A percentile compares a stretch with the other conserved stretches of the same genome.
Evolutionary conservation across 2,888 invertebrate genomes (phyloP).

Genomic region (Siphlonurus alternatus): DNA sequence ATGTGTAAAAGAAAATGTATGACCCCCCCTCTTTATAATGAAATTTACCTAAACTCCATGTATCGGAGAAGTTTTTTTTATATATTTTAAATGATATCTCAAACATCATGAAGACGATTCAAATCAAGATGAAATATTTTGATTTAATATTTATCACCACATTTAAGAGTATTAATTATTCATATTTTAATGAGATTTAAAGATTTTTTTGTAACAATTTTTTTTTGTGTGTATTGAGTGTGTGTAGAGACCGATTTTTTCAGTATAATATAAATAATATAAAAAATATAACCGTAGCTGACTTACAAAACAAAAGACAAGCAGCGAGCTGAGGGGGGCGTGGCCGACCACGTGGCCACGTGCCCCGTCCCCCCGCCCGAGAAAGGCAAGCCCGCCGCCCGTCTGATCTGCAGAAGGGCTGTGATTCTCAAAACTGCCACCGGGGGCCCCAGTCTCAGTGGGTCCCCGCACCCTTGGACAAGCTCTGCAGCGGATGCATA

Average conservation of each 20-base stretch:
- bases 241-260: constrained; percentile 7
- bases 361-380: too few relatives aligned
- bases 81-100: not conserved
- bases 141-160: constrained; percentile 13
- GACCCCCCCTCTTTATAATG: not conserved
- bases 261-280: constrained; percentile 13
- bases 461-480: not conserved
- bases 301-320: constrained; percentile 8
- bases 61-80: too few relatives aligned
- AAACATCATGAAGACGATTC: not conserved
- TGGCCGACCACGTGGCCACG: too few relatives aligned
- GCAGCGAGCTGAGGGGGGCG: constrained; percentile 10
- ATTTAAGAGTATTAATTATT: constrained; percentile 16
- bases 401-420: constrained; percentile 14
- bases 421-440: constrained; percentile 19
- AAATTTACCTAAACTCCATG: too few relatives aligned
- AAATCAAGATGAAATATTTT: not conserved
- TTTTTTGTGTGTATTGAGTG: constrained; percentile 13
- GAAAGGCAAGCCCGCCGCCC: not conserved
- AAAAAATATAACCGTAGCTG: constrained; percentile 13
- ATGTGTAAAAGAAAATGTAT: constrained; percentile 12
- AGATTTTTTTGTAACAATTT: constrained; percentile 17
- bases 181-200: constrained; percentile 17
- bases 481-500: not conserved
- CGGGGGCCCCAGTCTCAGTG: constrained; percentile 7